A percentile compares a stretch with the other conserved stretches of the same genome.
These are phyloP conservation scores for Galerucella pusilla DNA, from an alignment of 2,888 invertebrate genomes.

Conservation along the genomic window DNA sequence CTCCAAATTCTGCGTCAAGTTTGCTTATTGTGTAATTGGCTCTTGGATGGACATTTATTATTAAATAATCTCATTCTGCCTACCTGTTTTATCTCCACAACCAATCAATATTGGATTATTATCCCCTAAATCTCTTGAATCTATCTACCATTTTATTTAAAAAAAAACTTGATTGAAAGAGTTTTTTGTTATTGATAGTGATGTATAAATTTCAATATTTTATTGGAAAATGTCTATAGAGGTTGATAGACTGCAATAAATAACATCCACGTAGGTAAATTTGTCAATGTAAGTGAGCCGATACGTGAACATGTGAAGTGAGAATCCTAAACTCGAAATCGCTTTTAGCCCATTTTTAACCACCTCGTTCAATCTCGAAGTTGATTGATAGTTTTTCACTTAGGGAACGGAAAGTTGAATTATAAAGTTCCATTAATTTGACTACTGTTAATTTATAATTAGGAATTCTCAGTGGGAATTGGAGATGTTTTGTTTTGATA, in stretches of 20 bases:
- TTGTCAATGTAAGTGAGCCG: not conserved
- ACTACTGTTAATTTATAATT: conserved; percentile 11
- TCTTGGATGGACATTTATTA: too few relatives aligned
- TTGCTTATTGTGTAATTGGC: too few relatives aligned
- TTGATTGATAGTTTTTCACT: conserved; percentile 11
- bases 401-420: not conserved
- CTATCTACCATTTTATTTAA: too few relatives aligned
- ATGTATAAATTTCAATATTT: too few relatives aligned
- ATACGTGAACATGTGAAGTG: not conserved
- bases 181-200: too few relatives aligned
- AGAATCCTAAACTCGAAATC: not conserved
- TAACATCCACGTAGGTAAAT: conserved; percentile 2
- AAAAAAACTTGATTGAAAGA: too few relatives aligned
- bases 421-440: conserved; percentile 8
- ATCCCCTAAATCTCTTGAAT: too few relatives aligned
- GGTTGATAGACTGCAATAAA: not conserved
- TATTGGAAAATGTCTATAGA: not conserved
- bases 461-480: not conserved
- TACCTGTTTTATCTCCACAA: too few relatives aligned
- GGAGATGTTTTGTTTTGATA: conserved; percentile 1
- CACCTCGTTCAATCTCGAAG: conserved; percentile 2
- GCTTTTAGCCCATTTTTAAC: conserved; percentile 2
- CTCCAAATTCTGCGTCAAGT: too few relatives aligned
- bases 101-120: too few relatives aligned
- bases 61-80: too few relatives aligned